These are phyloP conservation scores for Ostrea edulis DNA, from an alignment of 1,140 invertebrate species.

Conservation along the genomic window DNA sequence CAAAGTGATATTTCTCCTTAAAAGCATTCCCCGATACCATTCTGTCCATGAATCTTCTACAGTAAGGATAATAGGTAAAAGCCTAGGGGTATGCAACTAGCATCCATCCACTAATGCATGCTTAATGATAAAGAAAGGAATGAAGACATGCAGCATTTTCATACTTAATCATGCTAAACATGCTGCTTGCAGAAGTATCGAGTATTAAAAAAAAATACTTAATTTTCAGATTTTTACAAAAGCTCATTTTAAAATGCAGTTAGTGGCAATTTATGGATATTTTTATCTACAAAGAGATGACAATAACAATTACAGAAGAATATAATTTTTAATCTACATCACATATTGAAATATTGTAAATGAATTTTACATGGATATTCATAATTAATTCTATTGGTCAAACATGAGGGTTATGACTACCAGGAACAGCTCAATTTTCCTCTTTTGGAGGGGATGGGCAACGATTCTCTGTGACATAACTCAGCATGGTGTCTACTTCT, in stretches of 20 bases:
- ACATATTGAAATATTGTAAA: too few relatives aligned
- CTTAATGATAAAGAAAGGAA: background rate
- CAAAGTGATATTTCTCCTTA: too few relatives aligned
- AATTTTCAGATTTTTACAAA: background rate
- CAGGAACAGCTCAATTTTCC: too few relatives aligned
- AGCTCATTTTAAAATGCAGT: background rate
- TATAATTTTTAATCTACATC: too few relatives aligned
- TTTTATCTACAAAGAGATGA: background rate
- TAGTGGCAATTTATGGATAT: background rate
- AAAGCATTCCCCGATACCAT: too few relatives aligned
- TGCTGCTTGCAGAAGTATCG: background rate
- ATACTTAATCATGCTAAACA: background rate
- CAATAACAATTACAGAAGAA: too few relatives aligned
- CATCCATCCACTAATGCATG: background rate
- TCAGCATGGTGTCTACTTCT: too few relatives aligned
- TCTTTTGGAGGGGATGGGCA: too few relatives aligned
- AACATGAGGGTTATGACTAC: too few relatives aligned
- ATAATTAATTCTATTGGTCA: too few relatives aligned
- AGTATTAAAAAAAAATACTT: background rate
- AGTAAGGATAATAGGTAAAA: background rate
- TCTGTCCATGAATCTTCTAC: background rate
- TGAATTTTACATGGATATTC: too few relatives aligned
- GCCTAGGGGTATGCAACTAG: background rate
- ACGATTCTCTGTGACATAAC: too few relatives aligned
- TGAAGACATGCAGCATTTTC: background rate